phyloP scores from a whole-genome alignment of 2,113 vertebrate species.

The Cebidichthys violaceus region DNA sequence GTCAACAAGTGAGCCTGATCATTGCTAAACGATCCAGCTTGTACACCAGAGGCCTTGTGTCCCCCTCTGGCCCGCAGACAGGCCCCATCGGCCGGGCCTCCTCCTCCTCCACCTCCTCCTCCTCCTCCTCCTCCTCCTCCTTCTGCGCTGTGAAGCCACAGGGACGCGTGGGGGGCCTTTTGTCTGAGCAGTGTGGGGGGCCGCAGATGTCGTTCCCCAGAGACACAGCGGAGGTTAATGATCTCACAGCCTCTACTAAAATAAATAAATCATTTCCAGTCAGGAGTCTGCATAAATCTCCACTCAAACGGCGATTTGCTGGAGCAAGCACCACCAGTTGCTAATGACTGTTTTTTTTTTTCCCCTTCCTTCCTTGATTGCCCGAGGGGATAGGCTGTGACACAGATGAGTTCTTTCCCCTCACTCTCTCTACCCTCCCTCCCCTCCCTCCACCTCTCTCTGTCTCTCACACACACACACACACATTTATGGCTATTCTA shows the following conservation, averaged over 20 bases:
- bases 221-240: slow-evolving; percentile 84
- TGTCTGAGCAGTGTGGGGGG: slow-evolving; percentile 78
- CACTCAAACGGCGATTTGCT: slow-evolving; percentile 78
- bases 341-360: slow-evolving; percentile 82
- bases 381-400: slow-evolving; percentile 70
- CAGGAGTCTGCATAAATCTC: slow-evolving; percentile 85
- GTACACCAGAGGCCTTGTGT: slow-evolving; percentile 34
- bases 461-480: slow-evolving; percentile 23
- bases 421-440: slow-evolving; percentile 51
- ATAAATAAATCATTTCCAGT: slow-evolving; percentile 81
- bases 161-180: slow-evolving; percentile 74
- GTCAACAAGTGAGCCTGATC: slow-evolving; percentile 74
- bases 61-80: slow-evolving; percentile 45
- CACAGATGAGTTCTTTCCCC: slow-evolving; percentile 77
- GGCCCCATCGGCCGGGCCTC: slow-evolving; percentile 37
- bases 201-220: slow-evolving; percentile 81
- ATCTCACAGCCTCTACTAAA: slow-evolving; percentile 80
- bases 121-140: slow-evolving; percentile 38
- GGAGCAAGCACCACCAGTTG: slow-evolving; percentile 83
- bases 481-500: slow-evolving; percentile 75
- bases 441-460: slow-evolving; percentile 15
- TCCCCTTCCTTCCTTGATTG: slow-evolving; percentile 68
- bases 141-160: slow-evolving; percentile 54
- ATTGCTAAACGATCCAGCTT: slow-evolving; percentile 51
- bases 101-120: slow-evolving; percentile 44